Base-by-base conservation (phyloP, 2,797 vertebrate species). In the Bradypodion ventrale region DNA sequence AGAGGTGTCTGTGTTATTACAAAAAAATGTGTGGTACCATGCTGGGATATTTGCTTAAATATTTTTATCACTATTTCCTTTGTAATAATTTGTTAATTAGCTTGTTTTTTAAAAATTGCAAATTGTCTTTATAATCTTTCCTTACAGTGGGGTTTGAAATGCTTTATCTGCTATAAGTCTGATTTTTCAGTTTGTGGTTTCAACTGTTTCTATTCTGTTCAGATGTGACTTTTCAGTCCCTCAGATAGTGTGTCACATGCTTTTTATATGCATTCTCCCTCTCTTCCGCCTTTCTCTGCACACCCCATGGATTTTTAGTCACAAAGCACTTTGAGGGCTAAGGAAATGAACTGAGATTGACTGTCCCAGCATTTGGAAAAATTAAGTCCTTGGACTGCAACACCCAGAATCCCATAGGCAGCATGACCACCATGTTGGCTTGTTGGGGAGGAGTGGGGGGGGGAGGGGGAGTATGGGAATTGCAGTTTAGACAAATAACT, bases 41-140 rank as follows among this genome's bases (percentile, higher is more conserved):
- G 46, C 42, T 60, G n/a, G 29, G 44, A 32, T 16, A 59, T 59
- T 73, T 65, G 35, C 37, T 81, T 80, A 46, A 81, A 35, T 70
- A 62, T 72, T 70, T 78, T 70, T 76, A 83, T 82, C 65, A 77
- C 68, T 77, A 40, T 5, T 7, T 19, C 40, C 32, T 60, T 79
- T 40, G 66, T 37, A 25, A 65, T 25, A 62, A 42, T 73, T 16
- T 52, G 40, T 40, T 21, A 49, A 72, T 74, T 72, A 16, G 35
- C 12, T 40, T 6, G 13, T 73, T 63, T 74, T 79, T 73, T 12
- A 56, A 74, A 70, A 19, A 56, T 69, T 35, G 23, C 32, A 69
- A 32, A 49, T 32, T 78, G 56, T 65, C 29, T 32, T 77, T 29
- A 72, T 23, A 49, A 46, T 40, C 52, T 49, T 16, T 37, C 25